phyloP scores from a whole-genome alignment of 2,888 invertebrate genomes.

The Sarcophaga carnaria region DNA sequence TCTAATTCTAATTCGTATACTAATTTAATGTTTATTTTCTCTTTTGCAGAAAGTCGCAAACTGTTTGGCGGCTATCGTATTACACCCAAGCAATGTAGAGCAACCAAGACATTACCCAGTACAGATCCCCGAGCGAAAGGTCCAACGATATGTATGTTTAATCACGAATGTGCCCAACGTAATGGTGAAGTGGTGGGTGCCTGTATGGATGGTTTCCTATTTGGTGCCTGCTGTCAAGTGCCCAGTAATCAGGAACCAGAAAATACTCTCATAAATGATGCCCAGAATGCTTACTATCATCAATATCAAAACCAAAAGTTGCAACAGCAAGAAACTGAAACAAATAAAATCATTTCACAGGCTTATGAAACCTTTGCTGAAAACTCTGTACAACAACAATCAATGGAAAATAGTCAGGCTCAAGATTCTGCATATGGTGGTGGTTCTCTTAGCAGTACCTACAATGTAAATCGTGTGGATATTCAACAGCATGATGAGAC shows the following conservation, averaged over 20 bases:
- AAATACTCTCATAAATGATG: conserved; percentile 79
- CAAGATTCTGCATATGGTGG: conserved; percentile 58
- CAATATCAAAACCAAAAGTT: conserved; percentile 75
- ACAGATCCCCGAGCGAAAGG: conserved; percentile 84
- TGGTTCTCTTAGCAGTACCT: background rate
- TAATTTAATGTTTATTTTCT: background rate
- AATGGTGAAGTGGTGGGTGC: conserved; percentile 93
- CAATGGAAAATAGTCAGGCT: conserved; percentile 69
- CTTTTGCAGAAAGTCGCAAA: conserved; percentile 84
- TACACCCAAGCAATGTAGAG: conserved; percentile 90
- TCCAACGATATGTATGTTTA: conserved; percentile 95
- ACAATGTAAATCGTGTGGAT: conserved; percentile 20
- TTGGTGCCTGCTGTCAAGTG: conserved; percentile 94
- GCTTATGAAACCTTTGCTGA: conserved; percentile 75
- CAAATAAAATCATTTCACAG: conserved; percentile 71
- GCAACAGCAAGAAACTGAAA: conserved; percentile 73
- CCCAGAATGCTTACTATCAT: conserved; percentile 76
- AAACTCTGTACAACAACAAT: conserved; percentile 70
- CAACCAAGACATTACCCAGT: conserved; percentile 85
- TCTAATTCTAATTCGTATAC: background rate
- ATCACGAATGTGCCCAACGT: conserved; percentile 91
- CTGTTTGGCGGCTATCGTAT: conserved; percentile 93
- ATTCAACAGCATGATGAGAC: conserved; percentile 39
- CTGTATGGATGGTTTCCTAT: conserved; percentile 91
- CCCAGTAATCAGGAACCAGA: conserved; percentile 82